These are phyloP conservation scores for Drosophila meridionalis DNA, from an alignment of 2,888 invertebrate genomes.

Conservation along the genomic window DNA sequence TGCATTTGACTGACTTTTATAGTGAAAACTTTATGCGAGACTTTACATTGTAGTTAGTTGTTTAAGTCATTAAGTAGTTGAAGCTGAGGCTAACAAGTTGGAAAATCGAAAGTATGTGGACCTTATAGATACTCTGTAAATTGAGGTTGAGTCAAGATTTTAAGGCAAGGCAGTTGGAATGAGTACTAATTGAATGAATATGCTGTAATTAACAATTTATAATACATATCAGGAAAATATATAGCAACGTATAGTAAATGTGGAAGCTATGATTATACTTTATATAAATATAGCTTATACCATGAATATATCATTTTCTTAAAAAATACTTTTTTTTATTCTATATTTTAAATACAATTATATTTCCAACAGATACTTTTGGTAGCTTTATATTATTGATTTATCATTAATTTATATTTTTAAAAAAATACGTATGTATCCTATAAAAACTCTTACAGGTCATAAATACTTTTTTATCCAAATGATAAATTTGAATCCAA, in stretches of 20 bases:
- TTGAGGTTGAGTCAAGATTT: not conserved
- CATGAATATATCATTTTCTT: too few species aligned
- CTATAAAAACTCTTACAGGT: not conserved
- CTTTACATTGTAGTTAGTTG: conserved; percentile 18
- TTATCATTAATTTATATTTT: too few species aligned
- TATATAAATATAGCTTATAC: not conserved
- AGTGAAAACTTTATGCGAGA: conserved; percentile 11
- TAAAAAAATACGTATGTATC: not conserved
- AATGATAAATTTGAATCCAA: too few species aligned
- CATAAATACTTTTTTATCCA: not conserved
- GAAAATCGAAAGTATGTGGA: not conserved
- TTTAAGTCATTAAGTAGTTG: conserved; percentile 29
- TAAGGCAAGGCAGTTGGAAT: not conserved
- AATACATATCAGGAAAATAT: too few species aligned
- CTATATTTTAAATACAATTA: too few species aligned
- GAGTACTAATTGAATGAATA: not conserved
- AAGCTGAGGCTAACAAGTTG: conserved; percentile 4
- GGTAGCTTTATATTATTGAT: too few species aligned
- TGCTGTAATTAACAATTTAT: too few species aligned
- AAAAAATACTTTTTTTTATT: too few species aligned
- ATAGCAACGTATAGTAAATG: not conserved
- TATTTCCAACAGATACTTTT: not conserved
- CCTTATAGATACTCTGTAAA: not conserved
- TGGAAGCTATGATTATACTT: not conserved
- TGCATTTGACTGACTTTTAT: conserved; percentile 45